phyloP scores from a whole-genome alignment of 2,113 vertebrate genomes.

The Centropus bengalensis region DNA sequence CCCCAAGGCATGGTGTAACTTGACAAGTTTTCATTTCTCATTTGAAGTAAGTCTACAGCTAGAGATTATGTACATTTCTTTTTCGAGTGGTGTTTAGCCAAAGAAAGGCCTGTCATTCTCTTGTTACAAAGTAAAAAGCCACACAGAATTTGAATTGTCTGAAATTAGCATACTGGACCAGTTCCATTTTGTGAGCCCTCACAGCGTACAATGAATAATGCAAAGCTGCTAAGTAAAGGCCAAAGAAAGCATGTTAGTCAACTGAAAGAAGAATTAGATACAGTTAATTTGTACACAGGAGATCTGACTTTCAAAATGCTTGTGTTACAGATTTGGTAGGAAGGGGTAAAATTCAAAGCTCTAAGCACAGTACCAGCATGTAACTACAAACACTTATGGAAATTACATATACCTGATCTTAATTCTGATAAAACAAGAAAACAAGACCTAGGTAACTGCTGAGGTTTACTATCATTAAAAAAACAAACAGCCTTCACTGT shows the following conservation, averaged over 20 bases:
- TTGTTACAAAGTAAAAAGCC: slow-evolving; percentile 19
- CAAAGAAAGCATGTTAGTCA: not conserved
- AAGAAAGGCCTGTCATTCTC: not conserved
- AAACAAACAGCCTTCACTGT: not conserved
- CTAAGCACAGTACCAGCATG: not conserved
- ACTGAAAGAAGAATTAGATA: slow-evolving; percentile 4
- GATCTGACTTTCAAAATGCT: not conserved
- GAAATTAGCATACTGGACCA: slow-evolving; percentile 52
- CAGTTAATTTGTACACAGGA: slow-evolving; percentile 37
- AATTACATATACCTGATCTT: not conserved
- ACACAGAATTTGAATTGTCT: slow-evolving; percentile 36
- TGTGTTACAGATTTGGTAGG: not conserved
- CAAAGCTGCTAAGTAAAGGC: not conserved
- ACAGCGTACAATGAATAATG: not conserved
- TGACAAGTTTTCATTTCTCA: not conserved
- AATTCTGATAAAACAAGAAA: not conserved
- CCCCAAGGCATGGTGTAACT: not conserved
- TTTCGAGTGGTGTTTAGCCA: not conserved
- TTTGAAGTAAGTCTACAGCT: not conserved
- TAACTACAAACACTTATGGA: not conserved
- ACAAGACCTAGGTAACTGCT: not conserved
- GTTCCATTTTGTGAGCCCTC: slow-evolving; percentile 9
- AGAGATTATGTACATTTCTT: not conserved
- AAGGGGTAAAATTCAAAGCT: not conserved
- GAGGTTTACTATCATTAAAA: not conserved